Evolutionary conservation across 2,113 vertebrate species (phyloP).

Genomic region (Microtus oregoni): DNA sequence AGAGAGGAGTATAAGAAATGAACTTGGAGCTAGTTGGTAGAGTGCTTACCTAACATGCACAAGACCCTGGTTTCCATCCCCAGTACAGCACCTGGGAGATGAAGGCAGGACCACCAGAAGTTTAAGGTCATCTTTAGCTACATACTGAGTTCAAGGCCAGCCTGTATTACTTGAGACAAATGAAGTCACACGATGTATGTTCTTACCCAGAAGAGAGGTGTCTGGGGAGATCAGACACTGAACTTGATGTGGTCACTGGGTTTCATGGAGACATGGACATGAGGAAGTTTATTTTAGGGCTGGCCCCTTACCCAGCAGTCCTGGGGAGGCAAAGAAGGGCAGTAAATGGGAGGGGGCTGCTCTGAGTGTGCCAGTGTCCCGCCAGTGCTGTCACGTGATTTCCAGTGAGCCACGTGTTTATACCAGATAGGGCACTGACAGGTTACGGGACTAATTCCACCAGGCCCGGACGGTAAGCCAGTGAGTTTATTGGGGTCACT

Average conservation of each 20-base stretch:
- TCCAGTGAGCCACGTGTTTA: not conserved
- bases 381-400: not conserved
- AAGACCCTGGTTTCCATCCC: not conserved
- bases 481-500: not conserved
- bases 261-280: not conserved
- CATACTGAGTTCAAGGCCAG: not conserved
- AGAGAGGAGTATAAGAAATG: not conserved
- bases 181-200: not conserved
- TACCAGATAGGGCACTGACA: not conserved
- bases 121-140: not conserved
- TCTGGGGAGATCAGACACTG: not conserved
- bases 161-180: not conserved
- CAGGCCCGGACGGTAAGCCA: not conserved
- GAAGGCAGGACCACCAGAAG: not conserved
- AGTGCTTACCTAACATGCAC: not conserved
- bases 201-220: not conserved
- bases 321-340: not conserved
- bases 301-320: not conserved
- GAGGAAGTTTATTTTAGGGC: not conserved
- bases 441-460: not conserved
- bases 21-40: not conserved
- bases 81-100: not conserved
- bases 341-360: not conserved
- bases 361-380: no score
- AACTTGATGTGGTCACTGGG: not conserved